Conservation (phyloP, 2,113 vertebrate species). For the Gambusia holbrooki region DNA sequence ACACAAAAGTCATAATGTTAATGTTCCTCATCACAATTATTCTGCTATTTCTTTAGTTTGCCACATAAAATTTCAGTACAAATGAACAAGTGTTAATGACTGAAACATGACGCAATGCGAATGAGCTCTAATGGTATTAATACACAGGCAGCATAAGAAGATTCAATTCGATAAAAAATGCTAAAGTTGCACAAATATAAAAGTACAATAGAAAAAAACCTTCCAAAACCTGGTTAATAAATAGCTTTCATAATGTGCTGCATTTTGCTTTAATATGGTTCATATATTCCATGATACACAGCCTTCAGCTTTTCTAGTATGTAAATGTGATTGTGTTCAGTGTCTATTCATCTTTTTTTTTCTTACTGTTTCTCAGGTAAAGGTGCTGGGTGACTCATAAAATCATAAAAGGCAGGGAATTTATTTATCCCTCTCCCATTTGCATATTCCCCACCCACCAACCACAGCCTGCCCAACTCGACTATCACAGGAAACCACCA, state of each 20-base stretch:
- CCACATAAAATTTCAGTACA: background rate
- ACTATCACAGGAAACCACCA: constrained; percentile 22
- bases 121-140: background rate
- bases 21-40: background rate
- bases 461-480: constrained; percentile 18
- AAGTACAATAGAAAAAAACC: background rate
- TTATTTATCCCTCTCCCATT: constrained; percentile 26
- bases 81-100: background rate
- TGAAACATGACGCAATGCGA: background rate
- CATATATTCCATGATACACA: constrained; percentile 22
- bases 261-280: constrained; percentile 3
- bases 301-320: constrained; percentile 83
- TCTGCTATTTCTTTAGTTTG: background rate
- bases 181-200: background rate
- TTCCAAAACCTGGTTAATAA: background rate
- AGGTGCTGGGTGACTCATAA: constrained; percentile 24
- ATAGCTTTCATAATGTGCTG: background rate
- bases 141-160: background rate
- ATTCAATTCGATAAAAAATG: background rate
- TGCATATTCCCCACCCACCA: constrained; percentile 7
- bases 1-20: too few relatives aligned
- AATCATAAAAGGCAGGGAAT: background rate
- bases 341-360: constrained; percentile 78
- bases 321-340: constrained; percentile 79
- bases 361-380: background rate